Base-by-base conservation (phyloP, 2,113 vertebrate species). In the Gobiocypris rarus region DNA sequence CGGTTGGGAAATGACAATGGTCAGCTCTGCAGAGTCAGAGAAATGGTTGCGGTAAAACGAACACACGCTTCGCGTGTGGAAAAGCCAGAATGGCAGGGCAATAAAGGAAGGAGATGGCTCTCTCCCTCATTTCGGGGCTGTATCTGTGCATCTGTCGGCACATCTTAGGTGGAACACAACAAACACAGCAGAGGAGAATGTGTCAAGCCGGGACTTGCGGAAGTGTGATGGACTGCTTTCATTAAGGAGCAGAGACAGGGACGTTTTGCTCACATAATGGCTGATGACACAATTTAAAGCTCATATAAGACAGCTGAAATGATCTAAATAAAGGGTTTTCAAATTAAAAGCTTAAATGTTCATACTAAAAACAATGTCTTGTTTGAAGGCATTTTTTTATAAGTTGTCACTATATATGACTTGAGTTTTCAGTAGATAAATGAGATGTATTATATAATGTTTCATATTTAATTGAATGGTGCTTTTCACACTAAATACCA, bases 1-100 rank as follows among this genome's bases (percentile, higher is more conserved):
- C 83, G 70, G 85, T 87, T 89, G 88, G 90, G 90, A 92, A 92
- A 94, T 92, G 91, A 93, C 94, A 93, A 91, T 92, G 92, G 92
- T 90, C 94, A 91, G 91, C 88, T 93, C 91, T 91, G 92, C 93
- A 63, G 90, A 94, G 91, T 91, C 86, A 89, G 89, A 90, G 91
- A 90, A 93, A 93, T 92, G 89, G 91, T 87, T 91, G 91, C 88
- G 89, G 91, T 89, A 89, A 38, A 38, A 38, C 6, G 92, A 83
- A 84, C 89, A 87, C 2, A 7, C 52, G 88, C 90, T 88, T 89
- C 90, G 91, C 86, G 89, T 86, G 89, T 89, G 81, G 89, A 91
- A 89, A 89, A 91, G 90, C 90, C 89, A 90, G 90, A 93, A 92
- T 89, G 88, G 88, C 90, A 92, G 85, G 83, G 91, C 91, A 93